Evolutionary conservation across 2,113 vertebrate genomes (phyloP), one percentile per base, ranked within the genome.

Genomic region (Hylia prasina): DNA sequence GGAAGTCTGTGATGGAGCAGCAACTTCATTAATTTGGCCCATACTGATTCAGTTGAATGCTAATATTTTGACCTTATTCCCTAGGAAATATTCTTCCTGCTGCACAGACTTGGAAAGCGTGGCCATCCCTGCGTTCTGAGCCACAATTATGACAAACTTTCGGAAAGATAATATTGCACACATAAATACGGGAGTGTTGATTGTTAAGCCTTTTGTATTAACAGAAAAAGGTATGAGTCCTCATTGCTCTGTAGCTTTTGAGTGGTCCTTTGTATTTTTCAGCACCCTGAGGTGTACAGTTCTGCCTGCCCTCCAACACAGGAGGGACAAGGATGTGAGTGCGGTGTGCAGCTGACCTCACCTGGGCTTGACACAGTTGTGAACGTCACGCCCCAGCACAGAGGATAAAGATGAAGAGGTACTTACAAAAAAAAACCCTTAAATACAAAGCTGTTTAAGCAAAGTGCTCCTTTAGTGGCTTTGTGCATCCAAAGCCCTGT

Each of bases 11-110:
- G 80, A 84, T 90, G 72, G 88, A 93, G 60, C 61, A 92, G 76
- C 39, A 96, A 94, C 93, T 94, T 90, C 86, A 75, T 93, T 95
- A 95, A 94, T 96, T 96, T 92, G 72, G 88, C 80, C 92, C 48
- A 22, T 78, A 60, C n/a, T 45, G 48, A 60, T 80, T 89, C 76
- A 79, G 65, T 69, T 92, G 88, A 80, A 93, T 90, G 40, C 71
- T 90, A 93, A 53, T 89, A 95, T 92, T 89, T 96, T 95, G 64
- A 94, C 94, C 76, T 86, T 83, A 90, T 90, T 90, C 93, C 96
- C 96, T 50, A 90, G 90, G 69, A 94, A 89, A 72, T 94, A 89
- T 14, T 90, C 37, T 94, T 92, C 56, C 76, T 71, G 28, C 72
- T 94, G 69, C 86, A 82, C 37, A 82, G 60, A 90, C 72, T 93